phyloP scores from a whole-genome alignment of 2,113 vertebrate genomes.

The Otolemur garnettii region DNA sequence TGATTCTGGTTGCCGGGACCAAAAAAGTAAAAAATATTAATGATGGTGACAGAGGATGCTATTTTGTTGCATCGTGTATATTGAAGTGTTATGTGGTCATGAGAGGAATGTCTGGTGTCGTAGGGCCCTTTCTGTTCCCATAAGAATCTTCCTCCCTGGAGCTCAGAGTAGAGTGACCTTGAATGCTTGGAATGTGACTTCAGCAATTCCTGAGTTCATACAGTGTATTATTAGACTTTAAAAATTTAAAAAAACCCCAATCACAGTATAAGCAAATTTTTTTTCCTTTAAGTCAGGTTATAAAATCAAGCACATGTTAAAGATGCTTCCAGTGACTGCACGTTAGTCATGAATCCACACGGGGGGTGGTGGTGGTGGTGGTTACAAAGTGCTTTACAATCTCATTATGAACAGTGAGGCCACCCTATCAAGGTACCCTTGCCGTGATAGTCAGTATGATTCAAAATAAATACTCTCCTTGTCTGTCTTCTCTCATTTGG shows the following conservation, averaged over 20 bases:
- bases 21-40: not conserved
- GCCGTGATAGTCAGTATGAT: accelerated
- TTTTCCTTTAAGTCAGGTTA: not conserved
- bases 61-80: not conserved
- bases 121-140: not conserved
- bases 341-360: not conserved
- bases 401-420: accelerated
- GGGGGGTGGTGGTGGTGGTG: not conserved
- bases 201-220: not conserved
- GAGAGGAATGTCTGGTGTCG: too few species aligned
- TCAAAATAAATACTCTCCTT: not conserved
- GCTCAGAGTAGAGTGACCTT: accelerated
- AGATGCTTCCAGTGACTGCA: not conserved
- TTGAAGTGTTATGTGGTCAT: not conserved
- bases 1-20: not conserved
- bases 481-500: not conserved
- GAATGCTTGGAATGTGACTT: too few species aligned
- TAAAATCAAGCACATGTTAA: not conserved
- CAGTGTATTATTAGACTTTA: not conserved
- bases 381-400: not conserved
- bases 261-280: not conserved
- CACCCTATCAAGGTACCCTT: not conserved
- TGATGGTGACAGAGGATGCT: not conserved
- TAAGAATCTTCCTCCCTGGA: not conserved
- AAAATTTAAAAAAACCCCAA: not conserved